Evolutionary conservation across 2,113 vertebrate genomes (phyloP).

Genomic region (Macquaria ambigua): DNA sequence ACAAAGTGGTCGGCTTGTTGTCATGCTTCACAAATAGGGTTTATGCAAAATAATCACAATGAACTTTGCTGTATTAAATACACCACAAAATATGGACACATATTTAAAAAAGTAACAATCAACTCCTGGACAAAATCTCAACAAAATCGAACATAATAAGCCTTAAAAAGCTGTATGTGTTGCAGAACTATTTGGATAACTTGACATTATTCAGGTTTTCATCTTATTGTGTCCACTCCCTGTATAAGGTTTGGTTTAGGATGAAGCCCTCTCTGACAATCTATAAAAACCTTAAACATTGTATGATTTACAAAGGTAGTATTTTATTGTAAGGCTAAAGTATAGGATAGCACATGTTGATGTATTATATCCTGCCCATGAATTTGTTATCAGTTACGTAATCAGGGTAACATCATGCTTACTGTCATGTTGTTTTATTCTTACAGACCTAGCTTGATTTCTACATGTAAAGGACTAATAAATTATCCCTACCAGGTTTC

Average conservation of each 20-base stretch:
- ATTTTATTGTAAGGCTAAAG: neutral
- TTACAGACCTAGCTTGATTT: neutral
- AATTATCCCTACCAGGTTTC: conserved; percentile 86
- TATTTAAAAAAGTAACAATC: no score
- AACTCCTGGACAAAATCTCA: no score
- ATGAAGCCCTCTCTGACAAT: neutral
- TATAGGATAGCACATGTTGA: neutral
- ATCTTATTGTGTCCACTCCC: neutral
- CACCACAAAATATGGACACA: no score
- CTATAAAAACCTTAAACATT: neutral
- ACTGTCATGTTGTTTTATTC: neutral
- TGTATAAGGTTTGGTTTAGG: neutral
- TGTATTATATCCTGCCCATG: neutral
- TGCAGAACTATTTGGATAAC: no score
- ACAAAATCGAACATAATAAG: no score
- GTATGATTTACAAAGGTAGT: neutral
- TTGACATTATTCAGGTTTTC: no score
- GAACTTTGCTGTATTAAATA: no score
- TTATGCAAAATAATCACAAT: no score
- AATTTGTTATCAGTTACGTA: neutral
- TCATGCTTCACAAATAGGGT: no score
- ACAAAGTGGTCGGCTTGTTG: no score
- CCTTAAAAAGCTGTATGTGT: no score
- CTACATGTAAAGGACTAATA: neutral
- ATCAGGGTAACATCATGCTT: neutral